phyloP scores from a whole-genome alignment of 1,140 invertebrate species.

The Campoletis sonorensis region DNA sequence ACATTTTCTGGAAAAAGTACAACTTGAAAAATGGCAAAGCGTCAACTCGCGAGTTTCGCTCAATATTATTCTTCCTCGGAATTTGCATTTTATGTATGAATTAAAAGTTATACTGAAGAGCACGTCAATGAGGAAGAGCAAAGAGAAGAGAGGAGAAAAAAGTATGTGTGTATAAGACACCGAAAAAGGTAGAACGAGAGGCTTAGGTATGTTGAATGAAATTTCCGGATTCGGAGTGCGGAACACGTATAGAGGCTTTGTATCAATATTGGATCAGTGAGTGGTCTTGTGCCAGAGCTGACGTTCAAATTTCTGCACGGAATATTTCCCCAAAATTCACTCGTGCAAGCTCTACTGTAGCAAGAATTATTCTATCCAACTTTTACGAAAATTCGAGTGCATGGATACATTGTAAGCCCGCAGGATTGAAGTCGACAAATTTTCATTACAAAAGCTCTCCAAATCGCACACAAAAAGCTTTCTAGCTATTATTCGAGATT shows the following conservation, averaged over 20 bases:
- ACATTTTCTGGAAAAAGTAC: too few species aligned
- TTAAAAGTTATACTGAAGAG: neutral
- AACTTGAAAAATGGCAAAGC: too few species aligned
- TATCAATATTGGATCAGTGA: slow-evolving; percentile 43
- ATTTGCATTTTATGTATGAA: too few species aligned
- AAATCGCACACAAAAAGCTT: too few species aligned
- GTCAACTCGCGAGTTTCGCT: too few species aligned
- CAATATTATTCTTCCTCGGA: too few species aligned
- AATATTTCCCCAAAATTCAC: slow-evolving; percentile 35
- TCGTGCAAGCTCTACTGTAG: neutral
- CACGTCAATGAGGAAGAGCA: neutral
- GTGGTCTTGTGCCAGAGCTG: slow-evolving; percentile 30
- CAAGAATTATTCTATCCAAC: neutral
- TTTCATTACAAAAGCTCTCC: too few species aligned
- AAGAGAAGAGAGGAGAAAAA: neutral
- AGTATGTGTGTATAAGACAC: neutral
- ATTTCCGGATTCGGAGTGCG: slow-evolving; percentile 19
- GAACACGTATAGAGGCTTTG: slow-evolving; percentile 26
- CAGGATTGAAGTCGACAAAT: too few species aligned
- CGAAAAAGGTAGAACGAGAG: neutral
- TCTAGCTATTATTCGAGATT: too few species aligned
- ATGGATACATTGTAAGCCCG: neutral
- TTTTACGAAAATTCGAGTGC: neutral
- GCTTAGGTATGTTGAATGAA: neutral
- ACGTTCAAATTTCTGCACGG: slow-evolving; percentile 38